A percentile compares a stretch with the other conserved stretches of the same genome.
Evolutionary conservation across 2,888 invertebrate genomes (phyloP).

Genomic region (Hypselothyrea guttata): DNA sequence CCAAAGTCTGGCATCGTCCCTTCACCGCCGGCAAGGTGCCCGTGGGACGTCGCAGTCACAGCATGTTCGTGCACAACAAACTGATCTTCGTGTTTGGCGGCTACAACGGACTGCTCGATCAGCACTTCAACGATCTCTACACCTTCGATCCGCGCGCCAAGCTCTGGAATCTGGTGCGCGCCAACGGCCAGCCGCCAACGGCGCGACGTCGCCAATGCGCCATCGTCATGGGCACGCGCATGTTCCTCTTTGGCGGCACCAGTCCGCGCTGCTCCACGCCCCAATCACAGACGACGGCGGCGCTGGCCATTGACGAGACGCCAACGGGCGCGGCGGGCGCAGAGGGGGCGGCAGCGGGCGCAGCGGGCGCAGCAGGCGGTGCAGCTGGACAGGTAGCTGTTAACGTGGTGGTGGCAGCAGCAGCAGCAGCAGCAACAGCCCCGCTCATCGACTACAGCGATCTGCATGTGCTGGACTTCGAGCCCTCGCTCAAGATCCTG

Average conservation of each 20-base stretch:
- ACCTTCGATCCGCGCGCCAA: slow-evolving; percentile 86
- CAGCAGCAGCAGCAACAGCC: slow-evolving; percentile 13
- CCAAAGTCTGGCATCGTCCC: slow-evolving; percentile 87
- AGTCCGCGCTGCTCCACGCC: slow-evolving; percentile 84
- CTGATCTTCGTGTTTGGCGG: slow-evolving; percentile 95
- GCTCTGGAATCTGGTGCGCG: slow-evolving; percentile 85
- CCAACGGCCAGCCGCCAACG: slow-evolving; percentile 85
- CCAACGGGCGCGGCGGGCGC: slow-evolving; percentile 2
- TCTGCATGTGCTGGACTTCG: slow-evolving; percentile 91
- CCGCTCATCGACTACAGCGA: slow-evolving; percentile 90
- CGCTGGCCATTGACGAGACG: slow-evolving; percentile 15
- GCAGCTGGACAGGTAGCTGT: no score
- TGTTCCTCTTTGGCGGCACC: slow-evolving; percentile 95
- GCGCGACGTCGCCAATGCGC: slow-evolving; percentile 91
- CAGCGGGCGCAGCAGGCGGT: slow-evolving; percentile 7
- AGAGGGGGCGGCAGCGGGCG: slow-evolving; percentile 1
- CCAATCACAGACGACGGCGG: not conserved
- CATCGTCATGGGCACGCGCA: slow-evolving; percentile 87
- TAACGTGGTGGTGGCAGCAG: slow-evolving; percentile 5
- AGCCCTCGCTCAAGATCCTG: slow-evolving; percentile 88
- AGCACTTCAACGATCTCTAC: slow-evolving; percentile 93
- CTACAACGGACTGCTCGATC: slow-evolving; percentile 89
- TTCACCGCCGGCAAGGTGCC: slow-evolving; percentile 87
- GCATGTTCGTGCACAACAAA: slow-evolving; percentile 90
- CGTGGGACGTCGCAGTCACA: slow-evolving; percentile 93